phyloP scores from a whole-genome alignment of 1,140 invertebrate genomes.

The Scaptodrosophila lebanonensis region DNA sequence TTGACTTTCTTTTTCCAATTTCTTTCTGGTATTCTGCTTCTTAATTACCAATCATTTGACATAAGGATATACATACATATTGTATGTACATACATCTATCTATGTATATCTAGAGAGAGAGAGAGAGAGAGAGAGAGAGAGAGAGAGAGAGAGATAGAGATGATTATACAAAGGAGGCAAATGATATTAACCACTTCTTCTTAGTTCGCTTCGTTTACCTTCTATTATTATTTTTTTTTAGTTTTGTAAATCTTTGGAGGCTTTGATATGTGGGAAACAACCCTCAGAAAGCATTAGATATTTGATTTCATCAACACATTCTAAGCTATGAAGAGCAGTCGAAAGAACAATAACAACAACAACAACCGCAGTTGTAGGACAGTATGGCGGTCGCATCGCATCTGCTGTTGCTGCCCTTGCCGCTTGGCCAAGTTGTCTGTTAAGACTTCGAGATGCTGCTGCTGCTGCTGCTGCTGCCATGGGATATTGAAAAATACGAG shows the following conservation, averaged over 20 bases:
- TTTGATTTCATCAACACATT: slow-evolving; percentile 58
- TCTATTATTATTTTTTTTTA: too few relatives aligned
- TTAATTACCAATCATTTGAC: slow-evolving; percentile 72
- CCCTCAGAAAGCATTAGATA: slow-evolving; percentile 58
- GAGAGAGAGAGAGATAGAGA: background rate
- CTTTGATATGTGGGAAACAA: too few relatives aligned
- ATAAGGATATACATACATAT: slow-evolving; percentile 52
- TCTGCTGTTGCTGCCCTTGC: too few relatives aligned
- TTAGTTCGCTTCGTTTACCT: slow-evolving; percentile 30
- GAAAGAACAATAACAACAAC: slow-evolving; percentile 1
- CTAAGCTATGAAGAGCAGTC: slow-evolving; percentile 1
- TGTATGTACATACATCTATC: too few relatives aligned
- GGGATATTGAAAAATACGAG: too few relatives aligned
- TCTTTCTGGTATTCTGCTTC: slow-evolving; percentile 22
- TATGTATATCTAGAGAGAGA: slow-evolving; percentile 35
- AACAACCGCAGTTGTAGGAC: too few relatives aligned
- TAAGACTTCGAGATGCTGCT: slow-evolving; percentile 16
- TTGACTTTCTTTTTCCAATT: slow-evolving; percentile 11
- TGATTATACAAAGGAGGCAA: slow-evolving; percentile 3
- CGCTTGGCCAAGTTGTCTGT: background rate
- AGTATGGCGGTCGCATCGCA: too few relatives aligned
- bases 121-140: slow-evolving; percentile 25
- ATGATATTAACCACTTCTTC: slow-evolving; percentile 52
- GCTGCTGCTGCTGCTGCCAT: too few relatives aligned
- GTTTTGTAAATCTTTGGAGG: too few relatives aligned